phyloP scores from a whole-genome alignment of 2,888 invertebrate species.

The Sphecodes monilicornis region DNA sequence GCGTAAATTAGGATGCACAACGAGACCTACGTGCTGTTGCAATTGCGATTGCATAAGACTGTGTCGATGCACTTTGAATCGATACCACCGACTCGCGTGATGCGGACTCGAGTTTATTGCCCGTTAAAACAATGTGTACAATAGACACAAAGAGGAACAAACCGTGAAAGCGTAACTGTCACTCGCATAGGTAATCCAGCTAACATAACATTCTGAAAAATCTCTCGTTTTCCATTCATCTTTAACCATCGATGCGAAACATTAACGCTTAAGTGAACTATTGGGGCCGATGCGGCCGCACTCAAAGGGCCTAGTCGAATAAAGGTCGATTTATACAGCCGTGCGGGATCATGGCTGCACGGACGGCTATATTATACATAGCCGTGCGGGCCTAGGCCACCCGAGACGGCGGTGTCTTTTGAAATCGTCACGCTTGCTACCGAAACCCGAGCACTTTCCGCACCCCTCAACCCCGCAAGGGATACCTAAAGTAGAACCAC shows the following conservation, averaged over 20 bases:
- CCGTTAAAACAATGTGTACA: background rate
- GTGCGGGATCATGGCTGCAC: too few relatives aligned
- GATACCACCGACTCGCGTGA: slow-evolving; percentile 40
- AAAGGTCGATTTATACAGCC: too few relatives aligned
- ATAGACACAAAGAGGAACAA: background rate
- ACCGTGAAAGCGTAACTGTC: slow-evolving; percentile 12
- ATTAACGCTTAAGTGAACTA: background rate
- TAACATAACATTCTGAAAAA: background rate
- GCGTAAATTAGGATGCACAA: slow-evolving; percentile 47
- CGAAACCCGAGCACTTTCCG: too few relatives aligned
- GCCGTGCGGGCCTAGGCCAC: too few relatives aligned
- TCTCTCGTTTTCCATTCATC: background rate
- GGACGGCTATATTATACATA: too few relatives aligned
- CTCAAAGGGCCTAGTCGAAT: too few relatives aligned
- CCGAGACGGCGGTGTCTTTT: too few relatives aligned
- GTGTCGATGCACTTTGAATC: slow-evolving; percentile 56
- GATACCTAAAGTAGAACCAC: too few relatives aligned
- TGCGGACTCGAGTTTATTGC: slow-evolving; percentile 27
- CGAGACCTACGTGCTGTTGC: slow-evolving; percentile 29
- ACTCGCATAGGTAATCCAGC: background rate
- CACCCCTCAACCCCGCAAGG: too few relatives aligned
- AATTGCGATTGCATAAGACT: slow-evolving; percentile 50
- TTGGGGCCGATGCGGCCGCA: too few relatives aligned
- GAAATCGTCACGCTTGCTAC: too few relatives aligned
- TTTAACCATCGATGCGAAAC: background rate